A percentile compares a stretch with the other conserved stretches of the same genome.
Evolutionary conservation across 2,113 vertebrate genomes (phyloP).

Genomic region (Nannospalax galili): DNA sequence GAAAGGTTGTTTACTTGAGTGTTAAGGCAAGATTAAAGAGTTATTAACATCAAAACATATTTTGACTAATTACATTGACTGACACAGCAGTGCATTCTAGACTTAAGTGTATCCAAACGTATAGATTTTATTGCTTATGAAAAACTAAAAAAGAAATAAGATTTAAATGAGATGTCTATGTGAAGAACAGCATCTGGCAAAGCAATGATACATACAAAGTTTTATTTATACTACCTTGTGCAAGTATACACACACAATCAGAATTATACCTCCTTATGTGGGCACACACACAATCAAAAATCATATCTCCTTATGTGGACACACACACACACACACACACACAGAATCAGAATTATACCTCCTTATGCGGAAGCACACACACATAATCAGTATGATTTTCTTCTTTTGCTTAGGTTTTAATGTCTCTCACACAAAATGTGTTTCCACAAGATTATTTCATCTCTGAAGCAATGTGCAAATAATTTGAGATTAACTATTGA

Average conservation of each 20-base stretch:
- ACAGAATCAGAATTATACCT: not conserved
- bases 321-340: not conserved
- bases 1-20: not conserved
- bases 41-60: not conserved
- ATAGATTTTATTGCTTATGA: not conserved
- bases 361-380: not conserved
- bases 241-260: not conserved
- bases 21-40: not conserved
- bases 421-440: not conserved
- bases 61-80: not conserved
- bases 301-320: not conserved
- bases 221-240: not conserved
- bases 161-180: not conserved
- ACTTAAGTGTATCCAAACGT: too few relatives aligned
- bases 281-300: not conserved
- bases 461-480: not conserved
- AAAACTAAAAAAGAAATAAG: not conserved
- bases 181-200: not conserved
- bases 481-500: conserved; percentile 4
- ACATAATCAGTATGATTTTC: not conserved
- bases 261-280: not conserved
- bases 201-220: not conserved
- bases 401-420: not conserved
- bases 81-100: not conserved
- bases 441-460: not conserved